phyloP scores from a whole-genome alignment of 2,797 vertebrate genomes.

The Denticeps clupeoides region DNA sequence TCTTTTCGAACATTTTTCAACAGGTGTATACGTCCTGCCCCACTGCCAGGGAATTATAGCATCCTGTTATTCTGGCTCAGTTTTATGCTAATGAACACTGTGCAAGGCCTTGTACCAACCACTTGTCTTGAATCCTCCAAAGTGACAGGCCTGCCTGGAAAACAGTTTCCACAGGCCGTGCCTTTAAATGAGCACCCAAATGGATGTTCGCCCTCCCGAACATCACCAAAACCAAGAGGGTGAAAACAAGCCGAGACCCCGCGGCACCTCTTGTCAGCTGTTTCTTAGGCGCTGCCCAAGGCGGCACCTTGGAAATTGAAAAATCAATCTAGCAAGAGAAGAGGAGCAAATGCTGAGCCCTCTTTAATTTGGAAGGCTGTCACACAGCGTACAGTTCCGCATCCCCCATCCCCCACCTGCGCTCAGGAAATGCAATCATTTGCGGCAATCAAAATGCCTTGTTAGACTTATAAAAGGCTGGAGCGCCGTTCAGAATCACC shows the following conservation, averaged over 20 bases:
- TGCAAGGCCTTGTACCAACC: not conserved
- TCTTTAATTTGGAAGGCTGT: constrained; percentile 39
- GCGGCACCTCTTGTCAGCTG: not conserved
- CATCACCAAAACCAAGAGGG: constrained; percentile 7
- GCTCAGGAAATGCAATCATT: constrained; percentile 10
- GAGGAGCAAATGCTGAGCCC: constrained; percentile 27
- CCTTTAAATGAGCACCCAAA: not conserved
- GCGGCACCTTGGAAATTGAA: constrained; percentile 25
- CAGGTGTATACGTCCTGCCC: too few relatives aligned
- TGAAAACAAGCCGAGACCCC: not conserved
- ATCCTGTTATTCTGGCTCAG: too few relatives aligned
- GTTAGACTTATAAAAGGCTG: constrained; percentile 11
- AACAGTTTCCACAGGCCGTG: not conserved
- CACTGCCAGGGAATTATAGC: too few relatives aligned
- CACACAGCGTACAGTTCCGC: constrained; percentile 28
- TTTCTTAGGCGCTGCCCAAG: constrained; percentile 17
- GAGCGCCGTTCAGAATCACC: constrained; percentile 8
- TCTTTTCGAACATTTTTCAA: too few relatives aligned
- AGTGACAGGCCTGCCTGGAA: not conserved
- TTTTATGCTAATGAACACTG: too few relatives aligned
- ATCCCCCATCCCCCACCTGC: constrained; percentile 11
- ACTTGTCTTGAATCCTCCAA: not conserved
- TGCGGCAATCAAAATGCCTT: constrained; percentile 19
- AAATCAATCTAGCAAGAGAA: constrained; percentile 37
- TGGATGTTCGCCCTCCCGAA: constrained; percentile 7